These are phyloP conservation scores for Theocolax elegans DNA, from an alignment of 1,140 invertebrate species.

Conservation along the genomic window DNA sequence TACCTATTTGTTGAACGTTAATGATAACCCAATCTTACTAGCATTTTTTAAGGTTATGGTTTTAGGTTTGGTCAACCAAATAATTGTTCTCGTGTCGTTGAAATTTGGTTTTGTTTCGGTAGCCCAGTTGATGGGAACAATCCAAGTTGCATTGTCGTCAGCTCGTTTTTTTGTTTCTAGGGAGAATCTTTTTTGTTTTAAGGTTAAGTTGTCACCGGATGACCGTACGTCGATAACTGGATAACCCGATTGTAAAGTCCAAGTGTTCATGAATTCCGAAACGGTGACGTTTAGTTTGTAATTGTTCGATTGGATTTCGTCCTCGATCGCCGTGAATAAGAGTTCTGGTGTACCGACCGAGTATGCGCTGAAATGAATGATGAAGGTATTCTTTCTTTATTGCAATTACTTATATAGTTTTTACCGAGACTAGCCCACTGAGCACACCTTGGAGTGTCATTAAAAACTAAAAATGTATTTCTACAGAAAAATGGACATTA, in stretches of 20 bases:
- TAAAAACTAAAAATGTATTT: too few relatives aligned
- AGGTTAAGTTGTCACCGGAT: neutral
- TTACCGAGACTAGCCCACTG: too few relatives aligned
- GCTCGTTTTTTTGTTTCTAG: constrained; percentile 51
- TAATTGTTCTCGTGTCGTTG: constrained; percentile 72
- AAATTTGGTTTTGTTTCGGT: constrained; percentile 73
- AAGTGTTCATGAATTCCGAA: constrained; percentile 83
- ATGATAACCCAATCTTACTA: constrained; percentile 78
- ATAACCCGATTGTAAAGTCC: constrained; percentile 89
- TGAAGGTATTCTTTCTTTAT: too few relatives aligned
- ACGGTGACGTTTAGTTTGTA: neutral
- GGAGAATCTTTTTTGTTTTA: constrained; percentile 70
- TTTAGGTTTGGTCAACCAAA: constrained; percentile 73
- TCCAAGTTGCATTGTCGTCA: constrained; percentile 73
- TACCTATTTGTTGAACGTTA: constrained; percentile 82
- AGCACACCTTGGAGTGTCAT: too few relatives aligned
- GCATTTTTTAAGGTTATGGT: constrained; percentile 60
- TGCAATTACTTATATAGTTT: too few relatives aligned
- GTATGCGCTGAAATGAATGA: constrained; percentile 1
- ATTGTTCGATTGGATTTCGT: neutral
- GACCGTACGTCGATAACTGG: constrained; percentile 74
- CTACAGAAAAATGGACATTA: too few relatives aligned
- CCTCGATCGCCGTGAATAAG: neutral
- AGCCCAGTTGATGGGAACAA: constrained; percentile 85
- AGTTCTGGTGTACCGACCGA: neutral